Base-by-base conservation (phyloP, 2,113 vertebrate species). In the Syrrhaptes paradoxus region DNA sequence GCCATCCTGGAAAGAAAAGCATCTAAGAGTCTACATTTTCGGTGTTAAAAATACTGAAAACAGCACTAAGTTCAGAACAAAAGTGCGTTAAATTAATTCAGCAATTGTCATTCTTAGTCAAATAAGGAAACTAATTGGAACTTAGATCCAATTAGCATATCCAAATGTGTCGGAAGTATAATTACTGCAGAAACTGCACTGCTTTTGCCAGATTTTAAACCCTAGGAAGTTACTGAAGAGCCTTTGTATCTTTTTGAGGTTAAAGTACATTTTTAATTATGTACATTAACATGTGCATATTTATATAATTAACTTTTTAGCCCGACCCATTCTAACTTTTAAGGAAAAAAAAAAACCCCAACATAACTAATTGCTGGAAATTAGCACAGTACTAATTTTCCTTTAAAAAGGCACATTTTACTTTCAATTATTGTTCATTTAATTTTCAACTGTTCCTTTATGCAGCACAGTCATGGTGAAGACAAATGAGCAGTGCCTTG, bases 71-170 rank as follows among this genome's bases (percentile, higher is more conserved):
- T 89, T 96, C 90, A 91, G 87, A 93, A 86, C 41, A 95, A 95
- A 97, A 97, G 73, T 85, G 91, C 94, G 96, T 94, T 91, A 94
- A 93, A 97, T 96, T 97, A 89, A 95, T 96, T 94, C 45, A 48
- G 59, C 7, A 29, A 85, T 85, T 95, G 94, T 95, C 94, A 97
- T 96, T 98, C 94, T 97, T 93, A 97, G 94, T 96, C 97, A 96
- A 83, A 97, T 86, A 96, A 96, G 95, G 93, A 96, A 96, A 94
- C 83, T 98, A 96, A 98, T 98, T 98, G 98, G 80, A 97, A 97
- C 58, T 96, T 95, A 84, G 90, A 97, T 96, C 70, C 62, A 97
- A 97, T 98, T 98, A 98, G 74, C 95, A 97, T 95, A 96, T 89
- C 87, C 77, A 96, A 97, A 97, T 93, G 73, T 91, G 74, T 67